Conservation (phyloP, 2,888 invertebrate genomes). For the Leptothorax acervorum region DNA sequence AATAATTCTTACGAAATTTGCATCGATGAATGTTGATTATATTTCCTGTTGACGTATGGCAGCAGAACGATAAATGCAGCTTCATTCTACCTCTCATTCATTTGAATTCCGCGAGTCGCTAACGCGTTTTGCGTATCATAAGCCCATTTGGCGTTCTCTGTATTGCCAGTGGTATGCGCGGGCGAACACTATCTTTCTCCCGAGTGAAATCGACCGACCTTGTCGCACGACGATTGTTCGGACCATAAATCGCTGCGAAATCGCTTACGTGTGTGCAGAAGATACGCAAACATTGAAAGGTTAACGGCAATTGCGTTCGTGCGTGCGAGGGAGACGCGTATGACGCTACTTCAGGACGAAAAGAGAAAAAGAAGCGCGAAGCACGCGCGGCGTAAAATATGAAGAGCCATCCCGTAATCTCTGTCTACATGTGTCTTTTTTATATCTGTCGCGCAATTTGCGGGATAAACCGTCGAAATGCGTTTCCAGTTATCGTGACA, state of each 20-base stretch:
- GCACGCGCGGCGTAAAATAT: constrained; percentile 44
- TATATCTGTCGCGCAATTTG: constrained; percentile 32
- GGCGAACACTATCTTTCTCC: constrained; percentile 3
- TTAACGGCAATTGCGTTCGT: neutral
- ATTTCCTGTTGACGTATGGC: neutral
- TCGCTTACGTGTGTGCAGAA: constrained; percentile 37
- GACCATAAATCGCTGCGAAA: constrained; percentile 50
- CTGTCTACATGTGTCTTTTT: constrained; percentile 11
- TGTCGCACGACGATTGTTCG: neutral
- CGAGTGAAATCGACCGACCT: neutral
- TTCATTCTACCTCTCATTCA: constrained; percentile 1
- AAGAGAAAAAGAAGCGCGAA: constrained; percentile 20
- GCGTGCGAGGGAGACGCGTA: neutral
- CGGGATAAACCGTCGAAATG: constrained; percentile 31
- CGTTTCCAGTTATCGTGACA: constrained; percentile 9
- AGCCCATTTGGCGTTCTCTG: constrained; percentile 23
- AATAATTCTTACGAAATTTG: constrained; percentile 45
- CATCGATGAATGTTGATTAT: constrained; percentile 28
- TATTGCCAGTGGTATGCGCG: neutral
- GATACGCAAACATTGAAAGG: constrained; percentile 53
- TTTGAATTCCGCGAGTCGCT: constrained; percentile 22
- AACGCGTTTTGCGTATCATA: constrained; percentile 31
- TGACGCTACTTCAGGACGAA: neutral
- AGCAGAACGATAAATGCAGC: constrained; percentile 16
- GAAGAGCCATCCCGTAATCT: constrained; percentile 9